A percentile compares a stretch with the other conserved stretches of the same genome.
These are phyloP conservation scores for Pygoscelis antarcticus DNA, from an alignment of 2,113 vertebrate species.

Conservation along the genomic window DNA sequence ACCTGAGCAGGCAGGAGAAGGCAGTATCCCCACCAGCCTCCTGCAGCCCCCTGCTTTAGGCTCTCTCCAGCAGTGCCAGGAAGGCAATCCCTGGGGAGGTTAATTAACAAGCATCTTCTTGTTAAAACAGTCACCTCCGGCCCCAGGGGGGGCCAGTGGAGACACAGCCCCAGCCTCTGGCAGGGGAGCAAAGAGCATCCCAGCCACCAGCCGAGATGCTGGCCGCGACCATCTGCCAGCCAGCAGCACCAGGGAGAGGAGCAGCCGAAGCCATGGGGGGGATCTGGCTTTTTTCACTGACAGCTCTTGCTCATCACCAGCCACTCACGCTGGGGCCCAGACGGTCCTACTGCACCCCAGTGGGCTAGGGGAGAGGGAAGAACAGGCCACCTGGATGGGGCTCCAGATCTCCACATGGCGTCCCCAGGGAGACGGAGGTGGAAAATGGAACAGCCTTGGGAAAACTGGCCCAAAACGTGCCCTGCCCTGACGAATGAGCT, in stretches of 20 bases:
- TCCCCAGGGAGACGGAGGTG: neutral
- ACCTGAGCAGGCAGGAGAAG: neutral
- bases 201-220: conserved; percentile 38
- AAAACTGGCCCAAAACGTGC: fast-evolving
- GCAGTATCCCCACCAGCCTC: neutral
- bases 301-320: neutral
- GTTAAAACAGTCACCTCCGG: neutral
- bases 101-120: conserved; percentile 12
- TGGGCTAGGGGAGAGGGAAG: neutral
- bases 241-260: neutral
- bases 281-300: neutral
- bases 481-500: neutral
- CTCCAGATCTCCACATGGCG: fast-evolving
- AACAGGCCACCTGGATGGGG: fast-evolving
- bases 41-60: neutral
- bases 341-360: neutral
- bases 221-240: conserved; percentile 41
- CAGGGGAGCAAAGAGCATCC: conserved; percentile 31
- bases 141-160: neutral
- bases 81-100: neutral
- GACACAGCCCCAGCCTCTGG: neutral
- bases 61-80: neutral
- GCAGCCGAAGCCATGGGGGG: neutral
- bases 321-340: neutral
- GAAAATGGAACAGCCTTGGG: neutral